A percentile compares a stretch with the other conserved stretches of the same genome.
Conservation (phyloP, 2,888 invertebrate species). For the Noctua janthina region DNA sequence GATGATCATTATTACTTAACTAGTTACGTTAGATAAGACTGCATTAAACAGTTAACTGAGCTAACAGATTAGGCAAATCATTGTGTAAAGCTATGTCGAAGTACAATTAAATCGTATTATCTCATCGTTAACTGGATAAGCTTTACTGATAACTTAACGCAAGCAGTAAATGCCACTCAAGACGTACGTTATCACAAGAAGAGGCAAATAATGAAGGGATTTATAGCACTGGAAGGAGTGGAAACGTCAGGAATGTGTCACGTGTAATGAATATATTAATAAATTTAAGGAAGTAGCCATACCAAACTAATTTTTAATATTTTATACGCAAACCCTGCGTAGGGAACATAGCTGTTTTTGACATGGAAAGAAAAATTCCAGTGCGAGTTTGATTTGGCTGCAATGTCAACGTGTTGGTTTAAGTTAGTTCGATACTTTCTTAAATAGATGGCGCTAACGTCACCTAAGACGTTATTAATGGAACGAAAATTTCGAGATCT, state of each 20-base stretch:
- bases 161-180: conserved; percentile 30
- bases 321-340: no score
- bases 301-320: no score
- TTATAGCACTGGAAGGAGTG: neutral
- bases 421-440: no score
- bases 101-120: neutral
- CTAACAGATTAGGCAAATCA: conserved; percentile 11
- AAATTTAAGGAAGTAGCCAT: no score
- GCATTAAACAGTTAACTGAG: conserved; percentile 87
- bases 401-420: no score
- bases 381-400: no score
- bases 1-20: neutral
- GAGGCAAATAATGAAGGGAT: conserved; percentile 3
- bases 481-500: no score
- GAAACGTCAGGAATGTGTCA: neutral
- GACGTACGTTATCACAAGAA: neutral
- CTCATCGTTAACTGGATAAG: conserved; percentile 15
- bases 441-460: no score
- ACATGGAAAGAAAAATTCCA: no score
- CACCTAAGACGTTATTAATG: no score
- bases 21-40: neutral
- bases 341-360: no score
- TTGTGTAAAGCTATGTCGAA: conserved; percentile 10
- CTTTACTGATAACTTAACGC: conserved; percentile 11
- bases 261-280: no score